These are phyloP conservation scores for Drosophila mercatorum DNA, from an alignment of 2,888 invertebrate species.

Conservation along the genomic window DNA sequence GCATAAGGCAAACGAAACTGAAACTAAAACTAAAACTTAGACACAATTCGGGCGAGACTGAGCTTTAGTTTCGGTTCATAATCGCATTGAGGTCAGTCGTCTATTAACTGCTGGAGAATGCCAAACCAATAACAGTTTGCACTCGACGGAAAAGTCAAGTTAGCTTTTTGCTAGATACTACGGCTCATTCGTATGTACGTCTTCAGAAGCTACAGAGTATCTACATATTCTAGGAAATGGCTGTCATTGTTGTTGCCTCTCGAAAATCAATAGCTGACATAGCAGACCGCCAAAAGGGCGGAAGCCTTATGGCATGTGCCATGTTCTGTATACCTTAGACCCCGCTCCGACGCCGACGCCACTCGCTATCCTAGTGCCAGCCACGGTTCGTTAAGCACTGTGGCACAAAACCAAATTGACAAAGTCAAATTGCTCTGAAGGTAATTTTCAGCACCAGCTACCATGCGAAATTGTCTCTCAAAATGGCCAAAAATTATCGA, in stretches of 20 bases:
- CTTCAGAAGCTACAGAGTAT: not conserved
- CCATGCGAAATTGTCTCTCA: conserved; percentile 1
- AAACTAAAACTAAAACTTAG: conserved; percentile 13
- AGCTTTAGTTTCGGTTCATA: conserved; percentile 26
- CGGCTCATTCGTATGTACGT: conserved; percentile 8
- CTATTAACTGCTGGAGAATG: conserved; percentile 36
- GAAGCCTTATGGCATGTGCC: conserved; percentile 55
- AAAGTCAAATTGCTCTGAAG: conserved; percentile 38
- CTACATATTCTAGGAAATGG: conserved; percentile 17
- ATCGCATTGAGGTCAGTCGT: conserved; percentile 55
- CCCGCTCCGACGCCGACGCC: conserved; percentile 1
- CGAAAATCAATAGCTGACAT: conserved; percentile 60
- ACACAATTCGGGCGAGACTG: conserved; percentile 3
- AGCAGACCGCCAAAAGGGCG: conserved; percentile 7
- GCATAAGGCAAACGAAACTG: conserved; percentile 28
- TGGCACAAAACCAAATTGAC: conserved; percentile 45
- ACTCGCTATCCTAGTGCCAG: conserved; percentile 16
- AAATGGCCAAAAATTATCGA: not conserved
- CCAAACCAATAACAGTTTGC: conserved; percentile 37
- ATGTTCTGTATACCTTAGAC: conserved; percentile 15
- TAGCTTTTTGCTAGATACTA: not conserved
- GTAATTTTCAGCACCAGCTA: conserved; percentile 20
- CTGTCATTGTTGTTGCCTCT: conserved; percentile 34
- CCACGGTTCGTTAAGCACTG: conserved; percentile 59
- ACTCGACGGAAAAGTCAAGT: conserved; percentile 27